Conservation (phyloP, 2,113 vertebrate species). For the Micromys minutus region DNA sequence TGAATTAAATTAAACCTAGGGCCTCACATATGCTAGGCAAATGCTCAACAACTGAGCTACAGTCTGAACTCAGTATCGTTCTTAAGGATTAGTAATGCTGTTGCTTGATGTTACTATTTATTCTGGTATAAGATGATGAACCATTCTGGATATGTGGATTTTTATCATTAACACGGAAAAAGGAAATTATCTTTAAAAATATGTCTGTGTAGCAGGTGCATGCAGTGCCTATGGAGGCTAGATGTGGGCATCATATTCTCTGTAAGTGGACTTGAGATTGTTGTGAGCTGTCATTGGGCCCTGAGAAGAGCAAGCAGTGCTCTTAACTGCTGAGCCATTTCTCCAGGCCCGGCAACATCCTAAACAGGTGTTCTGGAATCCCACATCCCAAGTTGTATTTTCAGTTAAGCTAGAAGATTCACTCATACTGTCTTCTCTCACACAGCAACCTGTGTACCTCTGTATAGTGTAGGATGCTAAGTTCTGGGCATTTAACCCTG, state of each 20-base stretch:
- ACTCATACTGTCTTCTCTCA: not conserved
- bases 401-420: not conserved
- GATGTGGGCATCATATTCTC: not conserved
- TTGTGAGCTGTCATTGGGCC: not conserved
- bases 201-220: not conserved
- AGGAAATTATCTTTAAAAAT: not conserved
- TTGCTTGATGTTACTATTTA: conserved; percentile 20
- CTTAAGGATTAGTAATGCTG: not conserved
- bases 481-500: not conserved
- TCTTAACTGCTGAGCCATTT: not conserved
- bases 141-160: not conserved
- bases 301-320: not conserved
- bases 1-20: not conserved
- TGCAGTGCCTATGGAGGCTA: not conserved
- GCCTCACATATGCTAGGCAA: not conserved
- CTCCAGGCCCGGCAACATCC: not conserved
- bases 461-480: not conserved
- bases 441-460: not conserved
- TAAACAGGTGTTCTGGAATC: not conserved
- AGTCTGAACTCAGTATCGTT: not conserved
- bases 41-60: not conserved
- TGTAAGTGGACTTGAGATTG: not conserved
- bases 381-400: not conserved
- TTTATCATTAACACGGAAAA: conserved; percentile 7
- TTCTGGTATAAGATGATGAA: not conserved